Base-by-base conservation (phyloP, 2,113 vertebrate species). In the Holacanthus passer region DNA sequence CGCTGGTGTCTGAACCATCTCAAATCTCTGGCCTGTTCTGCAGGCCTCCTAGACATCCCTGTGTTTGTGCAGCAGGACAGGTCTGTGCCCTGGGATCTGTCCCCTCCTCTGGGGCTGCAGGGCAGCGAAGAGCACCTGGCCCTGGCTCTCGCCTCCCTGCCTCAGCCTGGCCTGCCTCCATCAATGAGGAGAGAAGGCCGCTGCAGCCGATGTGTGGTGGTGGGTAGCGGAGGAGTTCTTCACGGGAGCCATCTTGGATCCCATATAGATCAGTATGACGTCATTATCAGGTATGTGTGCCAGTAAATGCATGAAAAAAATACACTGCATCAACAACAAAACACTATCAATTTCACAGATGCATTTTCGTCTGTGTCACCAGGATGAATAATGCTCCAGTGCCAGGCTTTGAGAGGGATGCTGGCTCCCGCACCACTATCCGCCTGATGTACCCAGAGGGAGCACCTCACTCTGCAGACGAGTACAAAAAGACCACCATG, bases 321-420 rank as follows among this genome's bases (percentile, higher is more conserved):
- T 31, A n/a, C 14, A 37, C 13, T 14, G 9, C 13, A 48, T 56
- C 19, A 20, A 27, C 19, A 20, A 27, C 8, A 52, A 52, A 39
- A 41, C 17, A 60, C 2, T 1, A 9, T 37, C 9, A 14, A 8
- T 29, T 20, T 50, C 19, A 58, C 4, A 17, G 0, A 74, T 39
- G 3, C 2, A 37, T 72, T 45, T 70, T 55, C 7, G 37, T 43
- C 20, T 59, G 45, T 64, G 5, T 79, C 17, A n/a, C 22, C 78
- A 96, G 96, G 84, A 67, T 96, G 83, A 96, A 96, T 83, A 93
- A 95, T 55, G 96, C 95, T 64, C 95, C 96, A 2, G 95, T 96
- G 66, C 22, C 58, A n/a, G 93, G 93, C 58, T 95, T 94, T 81
- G 94, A 95, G 72, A 89, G 77, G 75, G 96, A 96, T 8, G 89